These are phyloP conservation scores for Lipophrys pholis DNA, from an alignment of 2,113 vertebrate species.

Conservation along the genomic window DNA sequence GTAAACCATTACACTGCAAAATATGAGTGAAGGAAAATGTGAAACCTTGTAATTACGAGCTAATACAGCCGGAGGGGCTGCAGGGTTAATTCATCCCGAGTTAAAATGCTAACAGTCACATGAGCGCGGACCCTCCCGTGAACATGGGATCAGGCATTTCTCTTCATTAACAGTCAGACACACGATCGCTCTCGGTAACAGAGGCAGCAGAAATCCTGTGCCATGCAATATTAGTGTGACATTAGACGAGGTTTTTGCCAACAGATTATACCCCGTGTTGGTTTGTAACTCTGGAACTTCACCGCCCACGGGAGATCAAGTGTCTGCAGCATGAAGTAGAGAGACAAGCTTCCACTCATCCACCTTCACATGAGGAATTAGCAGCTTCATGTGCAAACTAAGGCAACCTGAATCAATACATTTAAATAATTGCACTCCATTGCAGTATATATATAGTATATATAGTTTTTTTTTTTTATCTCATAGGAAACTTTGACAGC, in stretches of 20 bases:
- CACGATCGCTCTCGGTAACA: constrained; percentile 52
- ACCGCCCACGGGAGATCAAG: constrained; percentile 25
- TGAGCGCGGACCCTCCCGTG: not conserved
- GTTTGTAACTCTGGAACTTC: constrained; percentile 42
- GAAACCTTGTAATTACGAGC: constrained; percentile 71
- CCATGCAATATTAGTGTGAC: constrained; percentile 26
- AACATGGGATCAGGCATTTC: not conserved
- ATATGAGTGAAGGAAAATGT: constrained; percentile 66
- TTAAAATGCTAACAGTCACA: constrained; percentile 49
- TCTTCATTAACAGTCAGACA: constrained; percentile 30
- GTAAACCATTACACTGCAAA: constrained; percentile 67
- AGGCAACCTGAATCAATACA: too few relatives aligned
- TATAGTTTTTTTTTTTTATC: too few relatives aligned
- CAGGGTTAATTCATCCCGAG: constrained; percentile 53
- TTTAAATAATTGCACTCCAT: too few relatives aligned
- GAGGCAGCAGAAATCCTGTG: constrained; percentile 49
- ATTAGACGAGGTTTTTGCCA: constrained; percentile 13
- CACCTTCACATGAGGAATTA: too few relatives aligned
- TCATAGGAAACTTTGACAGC: too few relatives aligned
- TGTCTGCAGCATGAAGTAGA: constrained; percentile 18
- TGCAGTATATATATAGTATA: too few relatives aligned
- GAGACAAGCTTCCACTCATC: too few relatives aligned
- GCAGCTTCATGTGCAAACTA: too few relatives aligned
- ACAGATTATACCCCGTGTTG: constrained; percentile 26
- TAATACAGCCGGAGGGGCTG: constrained; percentile 47